phyloP scores from a whole-genome alignment of 2,797 vertebrate species.

The Oreochromis grahami region DNA sequence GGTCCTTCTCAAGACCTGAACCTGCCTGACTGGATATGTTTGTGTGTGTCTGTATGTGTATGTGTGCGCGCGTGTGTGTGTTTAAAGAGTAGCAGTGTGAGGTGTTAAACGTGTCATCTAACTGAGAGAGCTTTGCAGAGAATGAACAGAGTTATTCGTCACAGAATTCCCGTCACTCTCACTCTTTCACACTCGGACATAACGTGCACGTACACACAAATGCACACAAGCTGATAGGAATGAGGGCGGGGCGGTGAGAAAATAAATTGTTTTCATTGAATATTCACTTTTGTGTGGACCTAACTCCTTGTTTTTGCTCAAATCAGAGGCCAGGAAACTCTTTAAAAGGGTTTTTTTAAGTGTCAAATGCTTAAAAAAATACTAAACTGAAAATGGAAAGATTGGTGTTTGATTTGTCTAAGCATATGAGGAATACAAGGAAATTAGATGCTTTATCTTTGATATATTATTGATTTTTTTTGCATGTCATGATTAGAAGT shows the following conservation, averaged over 20 bases:
- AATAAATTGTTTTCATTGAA: neutral
- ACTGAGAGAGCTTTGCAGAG: neutral
- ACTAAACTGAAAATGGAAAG: neutral
- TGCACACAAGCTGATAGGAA: neutral
- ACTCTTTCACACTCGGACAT: neutral
- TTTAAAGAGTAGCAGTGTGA: neutral
- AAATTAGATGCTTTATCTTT: neutral
- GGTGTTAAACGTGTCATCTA: neutral
- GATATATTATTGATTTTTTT: neutral
- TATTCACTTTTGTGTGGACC: neutral
- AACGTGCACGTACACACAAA: neutral
- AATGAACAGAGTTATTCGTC: neutral
- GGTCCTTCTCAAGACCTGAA: neutral
- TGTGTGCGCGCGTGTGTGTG: neutral
- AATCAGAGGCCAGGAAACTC: neutral
- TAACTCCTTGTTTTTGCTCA: neutral
- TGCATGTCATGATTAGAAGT: neutral
- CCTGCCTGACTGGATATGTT: conserved; percentile 1
- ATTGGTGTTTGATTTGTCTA: neutral
- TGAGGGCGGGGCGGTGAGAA: neutral
- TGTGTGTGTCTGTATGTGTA: neutral
- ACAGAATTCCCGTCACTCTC: neutral
- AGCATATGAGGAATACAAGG: neutral
- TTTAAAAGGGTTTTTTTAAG: neutral
- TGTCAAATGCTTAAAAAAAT: neutral